Percentiles rank a stretch among this genome's conserved stretches.
Evolutionary conservation across 2,113 vertebrate genomes (phyloP).

Genomic region (Hypomesus transpacificus): DNA sequence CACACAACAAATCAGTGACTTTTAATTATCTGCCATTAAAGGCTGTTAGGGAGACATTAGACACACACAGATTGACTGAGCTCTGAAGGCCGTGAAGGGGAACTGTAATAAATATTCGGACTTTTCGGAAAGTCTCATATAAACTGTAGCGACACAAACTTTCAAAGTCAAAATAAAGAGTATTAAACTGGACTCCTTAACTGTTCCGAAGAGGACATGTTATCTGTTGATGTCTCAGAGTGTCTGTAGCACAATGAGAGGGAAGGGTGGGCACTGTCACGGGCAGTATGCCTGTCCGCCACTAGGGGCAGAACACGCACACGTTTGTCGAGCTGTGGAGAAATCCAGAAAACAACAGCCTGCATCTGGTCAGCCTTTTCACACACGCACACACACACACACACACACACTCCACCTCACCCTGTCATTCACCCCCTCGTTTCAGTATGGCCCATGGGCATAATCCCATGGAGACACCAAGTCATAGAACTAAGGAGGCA

Average conservation of each 20-base stretch:
- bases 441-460: too few relatives aligned
- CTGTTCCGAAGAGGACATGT: too few relatives aligned
- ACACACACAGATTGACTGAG: neutral
- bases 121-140: too few relatives aligned
- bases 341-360: neutral
- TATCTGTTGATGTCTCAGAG: too few relatives aligned
- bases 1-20: conserved; percentile 6
- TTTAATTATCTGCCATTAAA: conserved; percentile 9
- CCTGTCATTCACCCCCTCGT: too few relatives aligned
- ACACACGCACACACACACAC: neutral
- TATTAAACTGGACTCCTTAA: too few relatives aligned
- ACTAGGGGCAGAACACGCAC: conserved; percentile 34
- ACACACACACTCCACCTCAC: neutral
- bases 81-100: too few relatives aligned
- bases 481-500: neutral
- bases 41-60: neutral
- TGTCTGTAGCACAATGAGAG: too few relatives aligned
- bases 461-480: too few relatives aligned
- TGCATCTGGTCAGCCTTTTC: conserved; percentile 1
- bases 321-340: conserved; percentile 1
- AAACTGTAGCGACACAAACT: too few relatives aligned
- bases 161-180: too few relatives aligned
- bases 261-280: neutral
- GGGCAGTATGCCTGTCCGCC: neutral
- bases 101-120: too few relatives aligned